Conservation (phyloP, 2,797 vertebrate genomes). For the Coracias cyanogaster region DNA sequence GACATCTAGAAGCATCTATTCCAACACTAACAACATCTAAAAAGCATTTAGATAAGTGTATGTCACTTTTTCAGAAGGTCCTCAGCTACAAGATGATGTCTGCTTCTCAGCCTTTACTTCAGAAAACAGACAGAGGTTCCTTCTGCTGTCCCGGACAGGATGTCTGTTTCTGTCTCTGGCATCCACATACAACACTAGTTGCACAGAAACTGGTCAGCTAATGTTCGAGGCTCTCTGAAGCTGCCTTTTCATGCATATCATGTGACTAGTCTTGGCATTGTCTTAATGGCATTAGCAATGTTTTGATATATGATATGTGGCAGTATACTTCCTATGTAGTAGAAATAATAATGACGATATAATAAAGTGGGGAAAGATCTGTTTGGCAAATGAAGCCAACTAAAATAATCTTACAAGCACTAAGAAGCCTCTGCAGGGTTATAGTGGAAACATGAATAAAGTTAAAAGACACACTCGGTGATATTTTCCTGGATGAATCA, state of each 20-base stretch:
- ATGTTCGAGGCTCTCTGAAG: neutral
- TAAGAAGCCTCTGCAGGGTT: constrained; percentile 44
- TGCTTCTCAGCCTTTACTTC: neutral
- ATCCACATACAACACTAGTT: neutral
- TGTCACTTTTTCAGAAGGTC: neutral
- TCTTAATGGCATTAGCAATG: constrained; percentile 44
- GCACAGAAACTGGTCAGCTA: neutral
- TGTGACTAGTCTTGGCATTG: constrained; percentile 23
- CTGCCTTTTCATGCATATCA: constrained; percentile 6
- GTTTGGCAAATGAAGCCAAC: constrained; percentile 60
- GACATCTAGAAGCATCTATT: neutral
- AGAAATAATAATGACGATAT: constrained; percentile 65
- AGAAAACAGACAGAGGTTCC: neutral
- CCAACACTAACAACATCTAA: neutral
- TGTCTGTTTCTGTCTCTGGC: neutral
- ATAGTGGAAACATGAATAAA: constrained; percentile 63
- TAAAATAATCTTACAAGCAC: constrained; percentile 67
- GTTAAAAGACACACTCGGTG: constrained; percentile 26
- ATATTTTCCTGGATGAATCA: constrained; percentile 63
- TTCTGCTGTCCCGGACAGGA: neutral
- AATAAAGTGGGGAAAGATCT: constrained; percentile 63
- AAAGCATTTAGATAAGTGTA: neutral
- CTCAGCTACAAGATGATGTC: neutral
- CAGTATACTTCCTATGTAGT: constrained; percentile 34
- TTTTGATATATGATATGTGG: constrained; percentile 45